Conservation (phyloP, 2,113 vertebrate genomes). For the Caranx melampygus region DNA sequence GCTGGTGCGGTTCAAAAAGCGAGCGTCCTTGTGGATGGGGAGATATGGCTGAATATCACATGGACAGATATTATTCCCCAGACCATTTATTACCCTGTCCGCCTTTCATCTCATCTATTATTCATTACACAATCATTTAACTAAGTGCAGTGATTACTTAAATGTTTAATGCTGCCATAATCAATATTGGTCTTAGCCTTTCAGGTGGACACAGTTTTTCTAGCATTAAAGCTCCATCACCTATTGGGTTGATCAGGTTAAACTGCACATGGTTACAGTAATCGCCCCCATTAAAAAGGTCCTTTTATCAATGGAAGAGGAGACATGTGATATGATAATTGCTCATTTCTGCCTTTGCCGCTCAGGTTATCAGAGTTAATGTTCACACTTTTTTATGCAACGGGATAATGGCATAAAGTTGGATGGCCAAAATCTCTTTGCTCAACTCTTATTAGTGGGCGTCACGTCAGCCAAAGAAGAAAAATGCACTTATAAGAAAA, state of each 20-base stretch:
- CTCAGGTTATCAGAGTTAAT: conserved; percentile 51
- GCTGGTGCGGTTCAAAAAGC: conserved; percentile 27
- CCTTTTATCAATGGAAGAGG: conserved; percentile 57
- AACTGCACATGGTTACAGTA: conserved; percentile 73
- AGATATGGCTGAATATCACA: conserved; percentile 55
- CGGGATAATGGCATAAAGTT: conserved; percentile 61
- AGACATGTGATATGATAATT: conserved; percentile 62
- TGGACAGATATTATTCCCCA: conserved; percentile 62
- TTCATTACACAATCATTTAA: conserved; percentile 82
- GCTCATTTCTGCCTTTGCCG: conserved; percentile 55
- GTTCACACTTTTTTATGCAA: conserved; percentile 31
- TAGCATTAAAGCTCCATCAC: conserved; percentile 76
- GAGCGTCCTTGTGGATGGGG: conserved; percentile 40
- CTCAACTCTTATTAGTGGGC: conserved; percentile 55
- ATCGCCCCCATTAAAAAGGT: conserved; percentile 61
- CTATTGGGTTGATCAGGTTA: conserved; percentile 74
- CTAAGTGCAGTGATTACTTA: conserved; percentile 81
- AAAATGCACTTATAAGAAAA: conserved; percentile 53
- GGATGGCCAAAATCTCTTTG: conserved; percentile 33
- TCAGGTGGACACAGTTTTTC: conserved; percentile 75
- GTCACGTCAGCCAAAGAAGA: conserved; percentile 57
- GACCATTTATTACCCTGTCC: conserved; percentile 74
- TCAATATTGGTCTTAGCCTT: conserved; percentile 74
- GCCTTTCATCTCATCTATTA: conserved; percentile 77
- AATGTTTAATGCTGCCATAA: conserved; percentile 80